phyloP scores from a whole-genome alignment of 2,113 vertebrate species.

The Archocentrus centrarchus region DNA sequence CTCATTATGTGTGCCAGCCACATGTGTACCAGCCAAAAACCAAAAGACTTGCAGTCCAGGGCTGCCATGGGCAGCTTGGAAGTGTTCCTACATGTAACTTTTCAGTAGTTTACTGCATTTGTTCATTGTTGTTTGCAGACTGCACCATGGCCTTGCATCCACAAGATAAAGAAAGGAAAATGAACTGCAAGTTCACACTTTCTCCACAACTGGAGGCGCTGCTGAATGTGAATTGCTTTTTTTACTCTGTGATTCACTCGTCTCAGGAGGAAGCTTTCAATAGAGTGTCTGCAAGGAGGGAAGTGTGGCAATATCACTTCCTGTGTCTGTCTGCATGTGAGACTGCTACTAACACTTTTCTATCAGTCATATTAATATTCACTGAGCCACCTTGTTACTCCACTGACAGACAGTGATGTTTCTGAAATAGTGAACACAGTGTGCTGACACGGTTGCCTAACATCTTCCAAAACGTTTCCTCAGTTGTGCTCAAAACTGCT shows the following conservation, averaged over 20 bases:
- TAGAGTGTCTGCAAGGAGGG: conserved; percentile 64
- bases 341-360: conserved; percentile 62
- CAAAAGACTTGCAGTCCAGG: conserved; percentile 14
- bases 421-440: conserved; percentile 33
- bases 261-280: conserved; percentile 35
- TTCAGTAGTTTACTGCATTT: conserved; percentile 29
- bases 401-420: conserved; percentile 16
- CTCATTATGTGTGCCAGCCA: conserved; percentile 62
- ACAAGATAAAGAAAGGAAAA: conserved; percentile 3
- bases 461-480: conserved; percentile 37
- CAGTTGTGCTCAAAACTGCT: conserved; percentile 50
- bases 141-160: background rate
- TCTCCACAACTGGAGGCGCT: background rate
- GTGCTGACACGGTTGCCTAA: background rate
- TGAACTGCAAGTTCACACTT: conserved; percentile 5
- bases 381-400: conserved; percentile 26
- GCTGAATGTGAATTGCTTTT: conserved; percentile 5
- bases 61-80: background rate
- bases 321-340: conserved; percentile 73
- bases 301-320: conserved; percentile 71
- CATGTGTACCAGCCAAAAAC: conserved; percentile 52
- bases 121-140: conserved; percentile 5
- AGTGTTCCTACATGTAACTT: conserved; percentile 34
- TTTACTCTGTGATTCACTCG: conserved; percentile 10
- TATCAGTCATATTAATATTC: conserved; percentile 64